Conservation (phyloP, 2,797 vertebrate genomes). For the Scarus forsteni region DNA sequence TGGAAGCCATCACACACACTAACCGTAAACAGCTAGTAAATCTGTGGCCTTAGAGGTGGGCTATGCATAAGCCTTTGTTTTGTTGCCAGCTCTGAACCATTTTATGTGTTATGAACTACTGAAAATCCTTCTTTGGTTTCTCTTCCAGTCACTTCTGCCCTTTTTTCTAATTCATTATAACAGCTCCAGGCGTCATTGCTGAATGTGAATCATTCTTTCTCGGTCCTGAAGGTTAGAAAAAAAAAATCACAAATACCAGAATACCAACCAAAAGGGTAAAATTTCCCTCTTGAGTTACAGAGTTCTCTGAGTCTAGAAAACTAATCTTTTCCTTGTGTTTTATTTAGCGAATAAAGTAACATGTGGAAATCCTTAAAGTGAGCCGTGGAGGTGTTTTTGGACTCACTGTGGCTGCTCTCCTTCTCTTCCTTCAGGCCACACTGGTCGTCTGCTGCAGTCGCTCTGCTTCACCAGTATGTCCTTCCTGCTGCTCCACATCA, state of each 20-base stretch:
- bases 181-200: constrained; percentile 19
- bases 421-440: constrained; percentile 88
- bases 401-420: constrained; percentile 44
- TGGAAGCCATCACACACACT: no score
- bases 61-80: no score
- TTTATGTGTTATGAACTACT: constrained; percentile 36
- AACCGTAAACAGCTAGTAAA: no score
- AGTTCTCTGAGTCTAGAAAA: constrained; percentile 15
- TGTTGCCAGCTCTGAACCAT: constrained; percentile 47
- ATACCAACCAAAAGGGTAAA: constrained; percentile 2
- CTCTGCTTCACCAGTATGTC: constrained; percentile 95
- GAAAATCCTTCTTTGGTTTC: constrained; percentile 41
- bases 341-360: constrained; percentile 29
- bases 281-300: constrained; percentile 2
- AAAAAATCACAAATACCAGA: constrained; percentile 8
- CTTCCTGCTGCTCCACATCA: constrained; percentile 96
- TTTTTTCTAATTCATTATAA: constrained; percentile 22
- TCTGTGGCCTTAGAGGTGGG: no score
- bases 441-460: constrained; percentile 94
- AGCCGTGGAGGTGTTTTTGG: constrained; percentile 21
- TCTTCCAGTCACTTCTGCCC: constrained; percentile 36
- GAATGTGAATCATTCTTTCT: constrained; percentile 15
- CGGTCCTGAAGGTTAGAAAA: background rate
- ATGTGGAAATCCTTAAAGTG: constrained; percentile 59
- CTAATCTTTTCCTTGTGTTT: constrained; percentile 26